phyloP scores from a whole-genome alignment of 2,113 vertebrate genomes.

The Oostethus manadensis region DNA sequence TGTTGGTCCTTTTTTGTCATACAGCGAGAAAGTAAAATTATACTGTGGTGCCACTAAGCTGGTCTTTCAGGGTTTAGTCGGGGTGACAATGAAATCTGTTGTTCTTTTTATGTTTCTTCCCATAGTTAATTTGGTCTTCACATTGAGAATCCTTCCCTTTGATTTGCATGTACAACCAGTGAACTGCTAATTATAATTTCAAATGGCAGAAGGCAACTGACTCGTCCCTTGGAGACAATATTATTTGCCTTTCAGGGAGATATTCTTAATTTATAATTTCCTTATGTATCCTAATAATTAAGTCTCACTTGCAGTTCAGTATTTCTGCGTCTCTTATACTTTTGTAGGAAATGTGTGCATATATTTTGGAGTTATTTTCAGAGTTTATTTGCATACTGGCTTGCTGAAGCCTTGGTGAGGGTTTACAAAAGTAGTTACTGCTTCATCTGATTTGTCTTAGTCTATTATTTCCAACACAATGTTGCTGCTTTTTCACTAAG shows the following conservation, averaged over 20 bases:
- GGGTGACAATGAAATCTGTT: slow-evolving; percentile 19
- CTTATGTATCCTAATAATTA: slow-evolving; percentile 45
- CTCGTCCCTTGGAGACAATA: slow-evolving; percentile 28
- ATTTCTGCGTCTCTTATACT: slow-evolving; percentile 16
- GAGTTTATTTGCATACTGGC: slow-evolving; percentile 19
- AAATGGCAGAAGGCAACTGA: slow-evolving; percentile 40
- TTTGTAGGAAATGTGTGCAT: slow-evolving; percentile 17
- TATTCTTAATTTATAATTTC: slow-evolving; percentile 36
- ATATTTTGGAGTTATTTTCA: slow-evolving; percentile 22
- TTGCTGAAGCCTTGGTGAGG: slow-evolving; percentile 2
- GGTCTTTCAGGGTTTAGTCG: slow-evolving; percentile 14
- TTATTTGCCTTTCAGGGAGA: slow-evolving; percentile 33
- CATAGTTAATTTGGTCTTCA: slow-evolving; percentile 34
- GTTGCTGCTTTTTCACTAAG: neutral
- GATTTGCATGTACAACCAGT: slow-evolving; percentile 50
- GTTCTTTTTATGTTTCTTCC: slow-evolving; percentile 25
- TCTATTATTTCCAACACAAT: no score
- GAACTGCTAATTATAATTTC: slow-evolving; percentile 53
- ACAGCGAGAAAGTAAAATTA: neutral
- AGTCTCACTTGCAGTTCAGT: slow-evolving; percentile 8
- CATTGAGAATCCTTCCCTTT: slow-evolving; percentile 37
- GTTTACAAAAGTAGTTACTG: neutral
- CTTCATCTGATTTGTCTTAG: slow-evolving; percentile 1
- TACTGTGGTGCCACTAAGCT: neutral
- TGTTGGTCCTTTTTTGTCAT: no score